Base-by-base conservation (phyloP, 2,888 invertebrate genomes). In the Ichneumoninae sp. region DNA sequence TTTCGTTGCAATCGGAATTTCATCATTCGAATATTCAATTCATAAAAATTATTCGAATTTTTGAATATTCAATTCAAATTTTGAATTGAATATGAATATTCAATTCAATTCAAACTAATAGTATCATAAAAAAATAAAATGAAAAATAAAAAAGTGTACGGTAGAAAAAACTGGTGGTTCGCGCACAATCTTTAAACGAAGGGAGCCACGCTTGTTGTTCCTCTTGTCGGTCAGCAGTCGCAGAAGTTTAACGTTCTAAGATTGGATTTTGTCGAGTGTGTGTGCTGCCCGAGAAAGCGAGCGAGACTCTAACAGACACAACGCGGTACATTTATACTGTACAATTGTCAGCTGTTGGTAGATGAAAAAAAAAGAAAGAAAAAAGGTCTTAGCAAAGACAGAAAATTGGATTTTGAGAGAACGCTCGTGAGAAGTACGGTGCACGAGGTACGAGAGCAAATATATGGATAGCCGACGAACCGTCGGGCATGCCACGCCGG, bases 361-460 rank as follows among this genome's bases (percentile, higher is more conserved):
- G 26, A 60, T 74, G 75, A 40, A 57, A 74, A 57, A 82, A 85
- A 57, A 74, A 57, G 81, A 85, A 81, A 85, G 30, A 84, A 86
- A 84, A 86, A 81, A 88, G 80, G 78, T 66, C 44, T 81, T 70
- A 74, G 86, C 76, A 86, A 69, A 83, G 86, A 87, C 82, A 74
- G 88, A 90, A 91, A 90, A 91, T 91, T 91, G 91, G 89, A 91
- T 91, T 90, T 89, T 87, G 86, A 76, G 87, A 80, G 85, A 83
- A 87, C 87, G 85, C 77, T 86, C 83, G 86, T 79, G 87, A 84
- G 85, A 84, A 88, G 86, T 85, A 81, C 78, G 75, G 26, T 66
- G 26, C 54, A 47, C 50, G 63, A 30, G 13, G 47, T 50, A 19
- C 13, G 22, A 10, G 47, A 26, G 69, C 69, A 44, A 76, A 66